Evolutionary conservation across 2,888 invertebrate species (phyloP).

Genomic region (Helleia helle): DNA sequence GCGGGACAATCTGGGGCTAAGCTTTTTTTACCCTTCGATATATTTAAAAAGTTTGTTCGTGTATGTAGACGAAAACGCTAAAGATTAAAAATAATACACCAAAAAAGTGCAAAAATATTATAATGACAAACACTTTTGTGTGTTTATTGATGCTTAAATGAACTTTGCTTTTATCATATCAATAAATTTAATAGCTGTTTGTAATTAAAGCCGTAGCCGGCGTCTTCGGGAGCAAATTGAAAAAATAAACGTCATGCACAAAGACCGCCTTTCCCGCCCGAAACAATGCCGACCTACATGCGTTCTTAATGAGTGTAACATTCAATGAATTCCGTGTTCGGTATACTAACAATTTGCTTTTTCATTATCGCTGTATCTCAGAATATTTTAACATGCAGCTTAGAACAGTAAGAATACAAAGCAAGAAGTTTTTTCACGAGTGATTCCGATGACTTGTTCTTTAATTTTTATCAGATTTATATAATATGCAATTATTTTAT

Average conservation of each 20-base stretch:
- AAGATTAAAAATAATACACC: background rate
- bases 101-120: background rate
- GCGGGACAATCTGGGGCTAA: constrained; percentile 2
- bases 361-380: constrained; percentile 6
- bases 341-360: constrained; percentile 36
- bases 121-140: background rate
- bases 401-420: background rate
- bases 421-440: background rate
- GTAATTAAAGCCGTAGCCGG: constrained; percentile 39
- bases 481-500: too few species aligned
- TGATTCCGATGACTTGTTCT: background rate
- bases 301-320: constrained; percentile 54
- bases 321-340: constrained; percentile 48
- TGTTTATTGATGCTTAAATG: constrained; percentile 1
- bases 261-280: constrained; percentile 52
- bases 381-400: constrained; percentile 1
- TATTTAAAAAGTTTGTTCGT: constrained; percentile 1
- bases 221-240: constrained; percentile 42
- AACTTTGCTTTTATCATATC: constrained; percentile 13
- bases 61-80: background rate
- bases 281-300: constrained; percentile 55
- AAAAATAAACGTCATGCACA: constrained; percentile 59
- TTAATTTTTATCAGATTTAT: too few species aligned
- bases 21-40: constrained; percentile 34
- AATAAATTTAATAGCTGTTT: constrained; percentile 12